These are phyloP conservation scores for Malurus elegans DNA, from an alignment of 2,113 vertebrate species.

Conservation along the genomic window DNA sequence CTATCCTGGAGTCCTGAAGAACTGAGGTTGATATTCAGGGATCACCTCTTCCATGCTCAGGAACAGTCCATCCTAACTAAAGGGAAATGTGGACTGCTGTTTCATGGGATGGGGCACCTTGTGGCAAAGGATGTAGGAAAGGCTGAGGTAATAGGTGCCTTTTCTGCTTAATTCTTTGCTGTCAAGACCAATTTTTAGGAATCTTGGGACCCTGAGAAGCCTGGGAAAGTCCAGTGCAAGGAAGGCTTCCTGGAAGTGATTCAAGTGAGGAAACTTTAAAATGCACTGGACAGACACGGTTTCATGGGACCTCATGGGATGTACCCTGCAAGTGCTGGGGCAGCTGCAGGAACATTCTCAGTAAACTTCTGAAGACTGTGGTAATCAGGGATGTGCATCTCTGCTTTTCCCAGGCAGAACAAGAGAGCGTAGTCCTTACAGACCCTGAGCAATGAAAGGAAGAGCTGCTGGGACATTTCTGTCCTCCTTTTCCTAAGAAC, in stretches of 20 bases:
- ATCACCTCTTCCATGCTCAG: background rate
- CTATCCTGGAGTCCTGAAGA: background rate
- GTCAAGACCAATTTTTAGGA: background rate
- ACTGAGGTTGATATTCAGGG: background rate
- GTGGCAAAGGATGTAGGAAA: background rate
- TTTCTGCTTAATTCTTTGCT: background rate
- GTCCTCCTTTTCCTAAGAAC: background rate
- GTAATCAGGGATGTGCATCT: background rate
- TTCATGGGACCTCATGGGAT: background rate
- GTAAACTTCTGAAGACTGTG: background rate
- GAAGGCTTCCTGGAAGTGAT: background rate
- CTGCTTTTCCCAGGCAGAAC: background rate
- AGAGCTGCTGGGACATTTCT: background rate
- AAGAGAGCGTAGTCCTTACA: background rate
- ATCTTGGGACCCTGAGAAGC: background rate
- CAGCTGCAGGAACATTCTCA: background rate
- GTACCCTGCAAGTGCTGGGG: background rate
- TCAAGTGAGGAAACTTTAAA: background rate
- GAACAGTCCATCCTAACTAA: background rate
- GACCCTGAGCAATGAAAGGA: background rate
- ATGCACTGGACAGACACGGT: background rate
- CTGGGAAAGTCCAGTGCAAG: background rate
- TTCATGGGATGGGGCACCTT: background rate
- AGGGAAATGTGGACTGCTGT: background rate
- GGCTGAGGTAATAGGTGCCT: background rate